Base-by-base conservation (phyloP, 2,888 invertebrate genomes). In the Drosophila macrospina region DNA sequence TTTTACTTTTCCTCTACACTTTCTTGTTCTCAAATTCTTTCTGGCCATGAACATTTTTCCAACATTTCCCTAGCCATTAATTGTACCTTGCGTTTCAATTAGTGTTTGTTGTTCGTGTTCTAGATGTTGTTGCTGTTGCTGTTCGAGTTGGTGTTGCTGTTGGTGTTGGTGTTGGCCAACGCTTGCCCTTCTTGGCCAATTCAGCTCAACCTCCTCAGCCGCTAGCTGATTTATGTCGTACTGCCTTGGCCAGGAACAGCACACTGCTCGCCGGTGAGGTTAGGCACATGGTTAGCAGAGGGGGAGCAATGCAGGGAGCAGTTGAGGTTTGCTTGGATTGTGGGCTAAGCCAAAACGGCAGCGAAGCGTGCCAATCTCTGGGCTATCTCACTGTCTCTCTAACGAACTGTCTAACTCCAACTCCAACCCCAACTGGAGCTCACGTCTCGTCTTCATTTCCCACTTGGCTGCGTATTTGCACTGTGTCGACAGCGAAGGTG, bases 31-130 rank as follows among this genome's bases (percentile, higher is more conserved):
- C 24, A 76, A 72, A 63, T 50, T 74, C 57, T 64, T 36, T 36
- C 13, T 60, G 44, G 47, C 65, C 62, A 67, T 0, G 47, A 32
- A 42, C 20, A 32, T 41, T 41, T 5, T 52, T 10, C 10, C 71
- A 68, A 52, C 74, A 81, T 84, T 74, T 84, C 84, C 84, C 86
- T 56, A 68, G 79, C 81, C 77, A 84, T 86, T 86, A 74, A 84
- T 81, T 84, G 66, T 69, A 81, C 86, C 81, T 86, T 86, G 81
- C 81, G 80, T 83, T 86, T 86, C 85, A 86, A 86, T 86, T 86
- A 86, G 88, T 85, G 76, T 66, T 79, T 56, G 60, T 44, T 15
- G 15, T 52, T 16, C 20, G 15, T 67, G 62, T 60, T 5, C 8
- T 28, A 54, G 64, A 39, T 59, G 65, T 42, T 37, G 56, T 57